These are phyloP conservation scores for Parapsyche elsis DNA, from an alignment of 1,140 invertebrate species.

Conservation along the genomic window DNA sequence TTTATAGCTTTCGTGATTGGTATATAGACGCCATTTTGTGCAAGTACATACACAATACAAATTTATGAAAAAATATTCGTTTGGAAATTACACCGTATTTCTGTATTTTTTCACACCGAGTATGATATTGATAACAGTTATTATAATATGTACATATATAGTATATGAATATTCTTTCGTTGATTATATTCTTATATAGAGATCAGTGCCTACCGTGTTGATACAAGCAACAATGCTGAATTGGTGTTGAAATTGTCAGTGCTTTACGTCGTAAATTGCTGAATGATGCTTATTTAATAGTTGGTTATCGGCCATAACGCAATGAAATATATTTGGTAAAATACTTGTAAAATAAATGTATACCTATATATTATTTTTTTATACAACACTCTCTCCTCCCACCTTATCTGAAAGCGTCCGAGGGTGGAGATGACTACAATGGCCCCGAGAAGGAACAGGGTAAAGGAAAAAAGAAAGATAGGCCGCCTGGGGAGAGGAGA, in stretches of 20 bases:
- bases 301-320: neutral
- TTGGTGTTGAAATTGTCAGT: neutral
- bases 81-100: too few species aligned
- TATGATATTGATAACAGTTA: too few species aligned
- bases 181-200: too few species aligned
- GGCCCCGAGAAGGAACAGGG: conserved; percentile 34
- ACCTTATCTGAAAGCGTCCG: conserved; percentile 16
- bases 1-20: neutral
- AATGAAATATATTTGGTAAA: conserved; percentile 22
- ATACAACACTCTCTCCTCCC: neutral
- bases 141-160: neutral
- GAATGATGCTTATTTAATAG: neutral
- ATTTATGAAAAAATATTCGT: too few species aligned
- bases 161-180: too few species aligned
- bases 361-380: too few species aligned
- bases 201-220: too few species aligned
- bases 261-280: neutral
- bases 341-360: too few species aligned
- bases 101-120: too few species aligned
- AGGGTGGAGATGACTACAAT: conserved; percentile 51
- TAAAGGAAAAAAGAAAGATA: conserved; percentile 49
- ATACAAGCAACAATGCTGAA: too few species aligned
- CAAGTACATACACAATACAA: too few species aligned
- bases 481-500: conserved; percentile 44
- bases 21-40: neutral